phyloP scores from a whole-genome alignment of 2,113 vertebrate genomes.

The Arothron firmamentum region DNA sequence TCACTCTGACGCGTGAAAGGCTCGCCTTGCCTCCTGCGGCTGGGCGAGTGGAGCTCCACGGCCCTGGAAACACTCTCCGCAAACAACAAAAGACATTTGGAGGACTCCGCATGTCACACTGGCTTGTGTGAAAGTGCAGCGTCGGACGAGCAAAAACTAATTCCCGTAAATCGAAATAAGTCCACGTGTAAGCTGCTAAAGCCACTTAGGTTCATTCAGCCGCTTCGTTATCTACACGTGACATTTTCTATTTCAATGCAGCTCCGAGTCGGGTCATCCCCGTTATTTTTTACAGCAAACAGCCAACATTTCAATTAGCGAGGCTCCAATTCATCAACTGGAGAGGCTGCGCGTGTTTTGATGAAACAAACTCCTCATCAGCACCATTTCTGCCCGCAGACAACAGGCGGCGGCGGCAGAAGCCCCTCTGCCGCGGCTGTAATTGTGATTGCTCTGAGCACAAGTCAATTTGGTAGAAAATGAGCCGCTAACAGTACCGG shows the following conservation, averaged over 20 bases:
- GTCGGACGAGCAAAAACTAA: not conserved
- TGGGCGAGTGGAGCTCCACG: slow-evolving; percentile 4
- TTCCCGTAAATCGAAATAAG: slow-evolving; percentile 7
- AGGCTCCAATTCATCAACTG: slow-evolving; percentile 44
- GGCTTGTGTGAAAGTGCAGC: not conserved
- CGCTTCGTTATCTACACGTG: slow-evolving; percentile 52
- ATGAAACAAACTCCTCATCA: slow-evolving; percentile 42
- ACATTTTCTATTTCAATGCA: slow-evolving; percentile 55
- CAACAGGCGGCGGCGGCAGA: slow-evolving; percentile 30
- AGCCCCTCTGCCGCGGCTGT: slow-evolving; percentile 2
- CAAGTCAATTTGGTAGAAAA: slow-evolving; percentile 70
- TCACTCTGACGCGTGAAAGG: slow-evolving; percentile 49
- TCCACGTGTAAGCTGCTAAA: slow-evolving; percentile 11
- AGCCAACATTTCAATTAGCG: slow-evolving; percentile 55
- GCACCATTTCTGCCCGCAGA: slow-evolving; percentile 44
- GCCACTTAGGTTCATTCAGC: slow-evolving; percentile 15
- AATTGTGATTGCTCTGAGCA: slow-evolving; percentile 27
- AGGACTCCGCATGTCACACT: not conserved
- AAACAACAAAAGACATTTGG: slow-evolving; percentile 8
- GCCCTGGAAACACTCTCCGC: not conserved
- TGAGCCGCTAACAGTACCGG: slow-evolving; percentile 55
- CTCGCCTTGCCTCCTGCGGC: slow-evolving; percentile 21
- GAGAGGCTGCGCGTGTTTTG: slow-evolving; percentile 1
- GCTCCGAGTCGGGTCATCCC: slow-evolving; percentile 35
- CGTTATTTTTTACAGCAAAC: slow-evolving; percentile 29